Evolutionary conservation across 2,888 invertebrate genomes (phyloP).

Genomic region (Cerceris ruficornis): DNA sequence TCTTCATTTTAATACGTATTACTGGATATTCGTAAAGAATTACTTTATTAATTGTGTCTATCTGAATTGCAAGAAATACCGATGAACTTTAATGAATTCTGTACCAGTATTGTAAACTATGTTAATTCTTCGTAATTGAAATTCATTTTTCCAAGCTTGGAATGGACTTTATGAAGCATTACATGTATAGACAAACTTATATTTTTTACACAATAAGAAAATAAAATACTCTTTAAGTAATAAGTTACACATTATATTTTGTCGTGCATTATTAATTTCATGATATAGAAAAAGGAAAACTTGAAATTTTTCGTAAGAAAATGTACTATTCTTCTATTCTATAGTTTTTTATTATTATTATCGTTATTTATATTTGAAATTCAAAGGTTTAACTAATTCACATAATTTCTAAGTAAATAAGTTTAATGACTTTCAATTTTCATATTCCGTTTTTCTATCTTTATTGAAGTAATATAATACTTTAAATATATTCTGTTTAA

Average conservation of each 20-base stretch:
- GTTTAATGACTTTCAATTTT: slow-evolving; percentile 32
- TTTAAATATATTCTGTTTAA: not conserved
- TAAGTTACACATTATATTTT: slow-evolving; percentile 52
- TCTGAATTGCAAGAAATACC: slow-evolving; percentile 18
- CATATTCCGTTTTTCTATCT: not conserved
- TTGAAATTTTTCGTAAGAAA: slow-evolving; percentile 49
- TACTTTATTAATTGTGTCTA: slow-evolving; percentile 23
- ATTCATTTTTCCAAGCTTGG: slow-evolving; percentile 35
- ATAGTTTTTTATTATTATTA: slow-evolving; percentile 44
- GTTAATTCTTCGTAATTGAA: slow-evolving; percentile 30
- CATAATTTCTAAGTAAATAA: slow-evolving; percentile 25
- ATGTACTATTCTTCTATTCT: slow-evolving; percentile 46
- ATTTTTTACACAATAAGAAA: slow-evolving; percentile 52
- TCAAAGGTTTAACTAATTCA: slow-evolving; percentile 35
- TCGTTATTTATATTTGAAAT: slow-evolving; percentile 53
- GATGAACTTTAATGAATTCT: not conserved
- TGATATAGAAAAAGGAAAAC: slow-evolving; percentile 42
- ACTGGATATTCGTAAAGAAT: not conserved
- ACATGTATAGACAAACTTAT: slow-evolving; percentile 46
- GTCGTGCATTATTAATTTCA: slow-evolving; percentile 49
- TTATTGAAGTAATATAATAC: not conserved
- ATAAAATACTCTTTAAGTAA: slow-evolving; percentile 54
- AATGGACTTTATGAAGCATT: slow-evolving; percentile 27
- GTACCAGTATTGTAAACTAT: slow-evolving; percentile 58
- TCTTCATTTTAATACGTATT: no score